A percentile compares a stretch with the other conserved stretches of the same genome.
Conservation (phyloP, 64 coral and sea anemone species). For the Anthopleura sola region DNA sequence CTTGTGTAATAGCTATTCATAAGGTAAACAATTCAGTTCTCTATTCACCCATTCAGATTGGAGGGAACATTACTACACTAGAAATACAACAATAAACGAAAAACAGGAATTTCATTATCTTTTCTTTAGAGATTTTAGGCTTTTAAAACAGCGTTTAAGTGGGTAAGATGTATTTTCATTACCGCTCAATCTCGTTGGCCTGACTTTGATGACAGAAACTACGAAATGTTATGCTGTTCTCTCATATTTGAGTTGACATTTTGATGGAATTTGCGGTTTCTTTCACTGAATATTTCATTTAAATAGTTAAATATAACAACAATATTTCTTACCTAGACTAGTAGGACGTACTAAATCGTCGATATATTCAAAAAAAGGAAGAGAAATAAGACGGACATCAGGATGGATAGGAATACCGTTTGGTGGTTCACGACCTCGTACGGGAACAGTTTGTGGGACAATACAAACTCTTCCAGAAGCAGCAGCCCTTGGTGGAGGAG, state of each 20-base stretch:
- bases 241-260: background rate
- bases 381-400: constrained; percentile 72
- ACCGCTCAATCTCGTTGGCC: background rate
- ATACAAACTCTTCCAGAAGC: constrained; percentile 11
- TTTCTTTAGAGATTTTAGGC: too few relatives aligned
- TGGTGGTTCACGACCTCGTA: background rate
- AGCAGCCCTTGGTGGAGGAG: constrained; percentile 29
- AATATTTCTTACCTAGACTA: constrained; percentile 66
- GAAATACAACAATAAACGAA: too few relatives aligned
- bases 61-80: too few relatives aligned
- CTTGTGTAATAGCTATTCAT: too few relatives aligned
- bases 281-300: background rate
- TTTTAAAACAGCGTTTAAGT: background rate
- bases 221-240: background rate
- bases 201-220: background rate
- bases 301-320: background rate
- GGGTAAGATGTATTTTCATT: background rate
- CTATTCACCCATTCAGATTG: too few relatives aligned
- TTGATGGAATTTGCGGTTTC: background rate
- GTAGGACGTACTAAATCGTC: constrained; percentile 92
- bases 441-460: background rate
- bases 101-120: too few relatives aligned
- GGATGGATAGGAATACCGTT: constrained; percentile 85
- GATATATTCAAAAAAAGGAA: constrained; percentile 93
- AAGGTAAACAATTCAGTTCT: too few relatives aligned